Base-by-base conservation (phyloP, 2,888 invertebrate species). In the Agapostemon virescens region DNA sequence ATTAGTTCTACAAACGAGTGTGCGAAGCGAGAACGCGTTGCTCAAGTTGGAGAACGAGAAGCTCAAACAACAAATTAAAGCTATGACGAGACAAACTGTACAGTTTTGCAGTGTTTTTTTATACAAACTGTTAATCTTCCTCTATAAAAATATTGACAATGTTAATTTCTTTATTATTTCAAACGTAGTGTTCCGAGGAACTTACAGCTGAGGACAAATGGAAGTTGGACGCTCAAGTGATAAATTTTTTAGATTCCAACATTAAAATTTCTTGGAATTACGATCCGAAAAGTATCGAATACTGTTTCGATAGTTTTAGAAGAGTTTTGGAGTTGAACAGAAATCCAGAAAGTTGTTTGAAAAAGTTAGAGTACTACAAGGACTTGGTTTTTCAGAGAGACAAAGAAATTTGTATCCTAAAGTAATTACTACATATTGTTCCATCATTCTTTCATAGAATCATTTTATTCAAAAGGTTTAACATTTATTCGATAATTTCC, bases 11-110 rank as follows among this genome's bases (percentile, higher is more conserved):
- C 91, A 92, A 68, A 88, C 91, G 52, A 93, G 94, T 86, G 91
- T 93, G 2, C 90, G 91, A 73, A 89, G 93, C 66, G 93, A 94
- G 88, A 93, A 94, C 77, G 85, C 88, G n/a, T 90, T 92, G 71
- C 87, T 94, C 52, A 92, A 89, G 79, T 88, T 90, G 66, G 93
- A 94, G 88, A 91, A 93, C 61, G 91, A 91, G 77, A 90, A 91
- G 73, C 87, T 94, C 20, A 91, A 89, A 66, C 86, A 90, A 20
- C 89, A 90, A 64, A 88, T 93, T 45, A 86, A 88, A n/a, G 82
- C 84, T 9, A 84, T 90, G 36, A 85, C 87, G 23, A 49, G 7
- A 0, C 63, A 52, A 13, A 74, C 42, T 2, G 80, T 83, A 75
- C 42, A n/a, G 26, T 67, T 42, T 20, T 58, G 17, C 7, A 13